phyloP scores from a whole-genome alignment of 1,140 invertebrate genomes.

The Drosophila lacertosa region DNA sequence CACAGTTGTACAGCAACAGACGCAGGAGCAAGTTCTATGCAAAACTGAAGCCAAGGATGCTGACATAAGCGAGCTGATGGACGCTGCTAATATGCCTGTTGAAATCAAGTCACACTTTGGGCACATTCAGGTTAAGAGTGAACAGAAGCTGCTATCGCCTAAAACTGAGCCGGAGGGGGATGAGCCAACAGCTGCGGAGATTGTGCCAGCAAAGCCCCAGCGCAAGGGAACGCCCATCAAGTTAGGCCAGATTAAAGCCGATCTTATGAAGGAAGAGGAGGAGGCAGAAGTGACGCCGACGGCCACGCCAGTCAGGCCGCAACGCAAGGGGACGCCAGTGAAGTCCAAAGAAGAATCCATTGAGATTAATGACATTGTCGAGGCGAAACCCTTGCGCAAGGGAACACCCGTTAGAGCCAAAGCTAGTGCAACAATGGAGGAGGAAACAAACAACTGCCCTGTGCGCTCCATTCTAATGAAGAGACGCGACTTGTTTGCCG shows the following conservation, averaged over 20 bases:
- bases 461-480: slow-evolving; percentile 67
- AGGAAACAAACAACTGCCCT: background rate
- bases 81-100: slow-evolving; percentile 20
- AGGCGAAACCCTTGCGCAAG: slow-evolving; percentile 48
- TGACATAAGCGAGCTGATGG: background rate
- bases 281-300: background rate
- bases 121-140: slow-evolving; percentile 47
- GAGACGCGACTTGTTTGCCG: slow-evolving; percentile 51
- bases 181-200: background rate
- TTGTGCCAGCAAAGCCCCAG: slow-evolving; percentile 3
- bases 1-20: background rate
- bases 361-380: slow-evolving; percentile 18
- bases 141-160: slow-evolving; percentile 26
- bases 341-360: slow-evolving; percentile 8
- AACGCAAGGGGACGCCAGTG: slow-evolving; percentile 33
- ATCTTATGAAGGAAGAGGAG: background rate
- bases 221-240: slow-evolving; percentile 19
- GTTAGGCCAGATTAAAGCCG: background rate
- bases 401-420: slow-evolving; percentile 38
- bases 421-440: background rate
- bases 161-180: slow-evolving; percentile 1
- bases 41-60: slow-evolving; percentile 20
- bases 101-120: slow-evolving; percentile 28
- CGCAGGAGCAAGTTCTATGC: background rate
- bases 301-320: slow-evolving; percentile 1